These are phyloP conservation scores for Lithosia quadra DNA, from an alignment of 2,888 invertebrate species.

Conservation along the genomic window DNA sequence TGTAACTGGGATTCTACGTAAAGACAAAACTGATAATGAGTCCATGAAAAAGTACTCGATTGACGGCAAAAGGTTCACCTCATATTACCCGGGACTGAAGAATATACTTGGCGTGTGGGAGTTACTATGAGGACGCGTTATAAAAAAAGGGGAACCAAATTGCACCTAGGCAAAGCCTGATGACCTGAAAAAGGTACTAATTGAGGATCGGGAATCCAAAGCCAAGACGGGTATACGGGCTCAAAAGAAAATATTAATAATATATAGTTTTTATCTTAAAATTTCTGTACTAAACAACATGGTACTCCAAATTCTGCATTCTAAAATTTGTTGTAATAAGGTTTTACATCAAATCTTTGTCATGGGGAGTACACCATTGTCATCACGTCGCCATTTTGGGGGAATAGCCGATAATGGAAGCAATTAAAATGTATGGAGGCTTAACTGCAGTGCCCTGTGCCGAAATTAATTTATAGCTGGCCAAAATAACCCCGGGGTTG, in stretches of 20 bases:
- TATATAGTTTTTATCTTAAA: neutral
- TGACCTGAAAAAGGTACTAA: too few relatives aligned
- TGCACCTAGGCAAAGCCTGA: too few relatives aligned
- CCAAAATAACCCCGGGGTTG: constrained; percentile 76
- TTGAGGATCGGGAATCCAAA: too few relatives aligned
- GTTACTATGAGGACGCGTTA: too few relatives aligned
- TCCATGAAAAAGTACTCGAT: too few relatives aligned
- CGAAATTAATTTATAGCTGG: constrained; percentile 85
- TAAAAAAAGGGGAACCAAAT: too few relatives aligned
- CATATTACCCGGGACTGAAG: too few relatives aligned
- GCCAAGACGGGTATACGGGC: too few relatives aligned
- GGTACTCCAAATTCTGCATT: constrained; percentile 30
- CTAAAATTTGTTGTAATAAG: constrained; percentile 65
- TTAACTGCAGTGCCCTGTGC: constrained; percentile 84
- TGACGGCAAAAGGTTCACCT: too few relatives aligned
- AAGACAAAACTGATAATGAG: too few relatives aligned
- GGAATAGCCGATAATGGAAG: constrained; percentile 84
- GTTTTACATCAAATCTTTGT: constrained; percentile 65
- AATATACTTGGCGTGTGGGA: too few relatives aligned
- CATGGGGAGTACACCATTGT: constrained; percentile 69
- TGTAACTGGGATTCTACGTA: too few relatives aligned
- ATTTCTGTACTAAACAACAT: neutral
- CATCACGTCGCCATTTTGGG: constrained; percentile 76
- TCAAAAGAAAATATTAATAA: neutral
- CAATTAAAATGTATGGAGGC: constrained; percentile 87